phyloP scores from a whole-genome alignment of 2,888 invertebrate genomes.

The Spisula subtruncata region DNA sequence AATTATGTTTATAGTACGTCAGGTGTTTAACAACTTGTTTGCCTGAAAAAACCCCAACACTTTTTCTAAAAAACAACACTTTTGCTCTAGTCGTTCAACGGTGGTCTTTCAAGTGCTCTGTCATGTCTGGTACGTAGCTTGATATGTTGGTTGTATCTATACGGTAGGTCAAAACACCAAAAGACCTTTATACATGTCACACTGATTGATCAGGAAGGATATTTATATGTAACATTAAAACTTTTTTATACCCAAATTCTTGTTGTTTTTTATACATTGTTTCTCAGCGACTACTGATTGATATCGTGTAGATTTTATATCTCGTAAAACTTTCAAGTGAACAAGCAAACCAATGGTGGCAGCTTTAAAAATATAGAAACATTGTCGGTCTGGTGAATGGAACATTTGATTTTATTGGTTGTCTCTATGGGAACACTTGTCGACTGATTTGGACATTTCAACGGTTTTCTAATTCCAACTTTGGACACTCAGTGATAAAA shows the following conservation, averaged over 20 bases:
- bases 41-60: background rate
- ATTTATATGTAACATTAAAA: background rate
- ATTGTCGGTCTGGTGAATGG: conserved; percentile 10
- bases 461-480: background rate
- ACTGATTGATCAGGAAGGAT: background rate
- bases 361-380: conserved; percentile 21
- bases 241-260: background rate
- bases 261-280: background rate
- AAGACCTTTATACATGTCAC: conserved; percentile 25
- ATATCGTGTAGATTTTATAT: background rate
- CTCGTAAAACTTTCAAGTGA: background rate
- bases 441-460: background rate
- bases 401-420: conserved; percentile 20
- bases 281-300: background rate
- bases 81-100: background rate
- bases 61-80: too few species aligned
- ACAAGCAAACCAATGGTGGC: too few species aligned
- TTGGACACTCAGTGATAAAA: conserved; percentile 20
- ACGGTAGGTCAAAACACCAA: background rate
- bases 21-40: background rate
- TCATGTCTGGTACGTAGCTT: background rate
- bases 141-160: background rate
- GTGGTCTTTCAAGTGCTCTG: background rate
- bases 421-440: conserved; percentile 26
- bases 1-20: background rate